Percentiles rank a stretch among this genome's conserved stretches.
phyloP scores from a whole-genome alignment of 1,140 invertebrate genomes.

The Drosophila lowei region DNA sequence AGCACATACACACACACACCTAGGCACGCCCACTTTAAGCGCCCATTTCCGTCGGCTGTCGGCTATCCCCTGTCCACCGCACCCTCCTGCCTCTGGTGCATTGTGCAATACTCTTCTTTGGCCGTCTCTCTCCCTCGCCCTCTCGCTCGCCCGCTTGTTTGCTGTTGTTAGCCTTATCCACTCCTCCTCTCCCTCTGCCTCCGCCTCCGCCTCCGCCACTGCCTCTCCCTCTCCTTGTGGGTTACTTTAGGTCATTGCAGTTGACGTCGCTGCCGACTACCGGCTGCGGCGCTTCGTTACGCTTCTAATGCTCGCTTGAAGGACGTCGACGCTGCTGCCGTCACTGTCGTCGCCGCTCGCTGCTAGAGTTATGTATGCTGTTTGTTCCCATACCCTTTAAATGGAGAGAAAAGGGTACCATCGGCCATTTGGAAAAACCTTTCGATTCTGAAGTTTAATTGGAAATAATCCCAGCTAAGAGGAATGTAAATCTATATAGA shows the following conservation, averaged over 20 bases:
- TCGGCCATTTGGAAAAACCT: no score
- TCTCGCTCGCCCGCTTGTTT: conserved; percentile 29
- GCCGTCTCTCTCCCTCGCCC: conserved; percentile 4
- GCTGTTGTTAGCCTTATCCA: conserved; percentile 26
- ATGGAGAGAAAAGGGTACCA: no score
- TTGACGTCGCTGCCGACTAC: conserved; percentile 24
- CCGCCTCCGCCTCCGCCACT: no score
- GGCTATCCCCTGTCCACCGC: not conserved
- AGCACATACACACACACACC: conserved; percentile 19
- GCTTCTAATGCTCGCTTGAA: conserved; percentile 72
- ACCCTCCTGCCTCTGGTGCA: conserved; percentile 23
- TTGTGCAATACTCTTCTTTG: conserved; percentile 54
- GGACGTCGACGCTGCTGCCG: conserved; percentile 44
- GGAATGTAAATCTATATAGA: no score
- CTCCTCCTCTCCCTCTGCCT: conserved; percentile 35
- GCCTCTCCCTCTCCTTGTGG: conserved; percentile 18
- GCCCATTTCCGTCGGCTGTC: conserved; percentile 36
- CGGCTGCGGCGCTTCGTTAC: conserved; percentile 2
- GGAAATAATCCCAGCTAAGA: no score
- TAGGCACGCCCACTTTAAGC: conserved; percentile 20
- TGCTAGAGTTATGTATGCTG: conserved; percentile 29
- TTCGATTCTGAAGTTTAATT: no score
- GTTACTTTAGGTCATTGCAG: conserved; percentile 80
- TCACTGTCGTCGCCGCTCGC: conserved; percentile 4
- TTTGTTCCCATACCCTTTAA: conserved; percentile 6